phyloP scores from a whole-genome alignment of 2,888 invertebrate species.

The Tetranychus piercei region DNA sequence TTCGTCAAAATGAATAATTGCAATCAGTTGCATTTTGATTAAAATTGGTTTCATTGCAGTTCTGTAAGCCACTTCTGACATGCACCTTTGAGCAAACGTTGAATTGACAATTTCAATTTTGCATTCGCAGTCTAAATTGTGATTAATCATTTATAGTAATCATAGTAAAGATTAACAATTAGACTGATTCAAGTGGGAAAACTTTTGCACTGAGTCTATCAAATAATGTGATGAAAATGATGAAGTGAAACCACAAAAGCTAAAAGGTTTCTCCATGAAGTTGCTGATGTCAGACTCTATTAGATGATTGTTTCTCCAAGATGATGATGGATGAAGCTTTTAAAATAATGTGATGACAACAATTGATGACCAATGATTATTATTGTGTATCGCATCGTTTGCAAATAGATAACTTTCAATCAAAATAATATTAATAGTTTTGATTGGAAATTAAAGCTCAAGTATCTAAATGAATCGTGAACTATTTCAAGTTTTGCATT shows the following conservation, averaged over 20 bases:
- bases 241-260: neutral
- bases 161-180: neutral
- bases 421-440: neutral
- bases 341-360: slow-evolving; percentile 1
- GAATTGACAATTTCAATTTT: too few species aligned
- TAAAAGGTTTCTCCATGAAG: neutral
- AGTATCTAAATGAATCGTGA: too few species aligned
- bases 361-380: neutral
- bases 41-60: too few species aligned
- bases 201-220: neutral
- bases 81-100: too few species aligned
- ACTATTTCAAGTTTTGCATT: too few species aligned
- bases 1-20: too few species aligned
- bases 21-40: too few species aligned
- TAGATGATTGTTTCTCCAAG: neutral
- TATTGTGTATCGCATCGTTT: neutral
- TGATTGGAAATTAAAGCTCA: neutral
- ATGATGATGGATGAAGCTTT: slow-evolving; percentile 1
- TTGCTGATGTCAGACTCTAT: neutral
- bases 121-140: too few species aligned
- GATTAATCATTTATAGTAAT: neutral
- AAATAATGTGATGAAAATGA: neutral
- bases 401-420: neutral
- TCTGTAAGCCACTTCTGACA: too few species aligned
- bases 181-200: neutral